Percentiles rank a stretch among this genome's conserved stretches.
Conservation (phyloP, 37 sponge, comb jelly and placozoan species). For the Bolinopsis microptera region DNA sequence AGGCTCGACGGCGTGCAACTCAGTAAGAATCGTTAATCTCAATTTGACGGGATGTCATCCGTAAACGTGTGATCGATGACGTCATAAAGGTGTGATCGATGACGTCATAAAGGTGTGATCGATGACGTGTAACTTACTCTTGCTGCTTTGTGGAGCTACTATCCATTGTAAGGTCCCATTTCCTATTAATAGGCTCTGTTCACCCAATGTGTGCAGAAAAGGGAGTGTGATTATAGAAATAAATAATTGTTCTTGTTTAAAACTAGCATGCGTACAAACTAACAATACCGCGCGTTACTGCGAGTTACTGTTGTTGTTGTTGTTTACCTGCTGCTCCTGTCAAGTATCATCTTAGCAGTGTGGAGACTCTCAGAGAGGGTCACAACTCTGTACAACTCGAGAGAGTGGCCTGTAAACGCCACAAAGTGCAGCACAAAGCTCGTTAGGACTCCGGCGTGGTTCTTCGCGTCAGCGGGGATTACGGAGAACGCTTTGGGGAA, state of each 20-base stretch:
- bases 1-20: no score
- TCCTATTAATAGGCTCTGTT: neutral
- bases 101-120: neutral
- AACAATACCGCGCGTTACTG: no score
- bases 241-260: no score
- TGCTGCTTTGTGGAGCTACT: neutral
- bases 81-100: no score
- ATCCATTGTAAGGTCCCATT: neutral
- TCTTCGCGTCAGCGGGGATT: neutral
- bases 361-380: slow-evolving; percentile 22
- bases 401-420: slow-evolving; percentile 25
- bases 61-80: no score
- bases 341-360: slow-evolving; percentile 15
- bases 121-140: neutral
- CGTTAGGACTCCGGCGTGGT: neutral
- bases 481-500: slow-evolving; percentile 54
- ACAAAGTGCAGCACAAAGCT: slow-evolving; percentile 53
- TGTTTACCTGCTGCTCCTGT: neutral
- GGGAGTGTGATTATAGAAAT: no score
- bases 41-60: no score
- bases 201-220: neutral
- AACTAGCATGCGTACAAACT: no score
- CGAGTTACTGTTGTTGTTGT: no score
- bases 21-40: no score
- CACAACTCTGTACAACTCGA: slow-evolving; percentile 23